Evolutionary conservation across 2,113 vertebrate genomes (phyloP).

Genomic region (Phrynosoma platyrhinos): DNA sequence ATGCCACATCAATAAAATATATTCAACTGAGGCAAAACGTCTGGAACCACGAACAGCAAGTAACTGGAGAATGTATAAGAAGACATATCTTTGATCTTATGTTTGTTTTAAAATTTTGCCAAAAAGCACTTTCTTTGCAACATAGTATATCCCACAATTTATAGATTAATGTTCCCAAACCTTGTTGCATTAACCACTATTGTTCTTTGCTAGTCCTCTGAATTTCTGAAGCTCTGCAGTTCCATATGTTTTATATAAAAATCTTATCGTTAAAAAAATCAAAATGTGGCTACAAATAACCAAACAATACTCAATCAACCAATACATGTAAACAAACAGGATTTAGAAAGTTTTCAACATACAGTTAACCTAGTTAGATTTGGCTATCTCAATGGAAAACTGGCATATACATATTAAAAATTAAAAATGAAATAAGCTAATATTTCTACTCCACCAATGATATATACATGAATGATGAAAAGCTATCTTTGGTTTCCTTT

Average conservation of each 20-base stretch:
- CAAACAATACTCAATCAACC: neutral
- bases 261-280: neutral
- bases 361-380: neutral
- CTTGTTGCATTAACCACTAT: neutral
- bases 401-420: neutral
- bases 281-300: neutral
- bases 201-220: neutral
- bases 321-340: neutral
- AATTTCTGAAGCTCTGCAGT: neutral
- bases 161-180: neutral
- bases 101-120: conserved; percentile 18
- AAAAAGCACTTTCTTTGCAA: neutral
- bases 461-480: neutral
- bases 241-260: neutral
- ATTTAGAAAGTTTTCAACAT: neutral
- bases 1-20: conserved; percentile 13
- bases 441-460: neutral
- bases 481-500: neutral
- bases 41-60: conserved; percentile 5
- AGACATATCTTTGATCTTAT: conserved; percentile 27
- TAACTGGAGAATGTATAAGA: conserved; percentile 11
- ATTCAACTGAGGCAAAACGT: neutral
- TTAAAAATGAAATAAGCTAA: neutral
- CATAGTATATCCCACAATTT: neutral
- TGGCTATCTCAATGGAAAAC: neutral